Conservation (phyloP, 1,140 invertebrate species). For the Bombus fervidus region DNA sequence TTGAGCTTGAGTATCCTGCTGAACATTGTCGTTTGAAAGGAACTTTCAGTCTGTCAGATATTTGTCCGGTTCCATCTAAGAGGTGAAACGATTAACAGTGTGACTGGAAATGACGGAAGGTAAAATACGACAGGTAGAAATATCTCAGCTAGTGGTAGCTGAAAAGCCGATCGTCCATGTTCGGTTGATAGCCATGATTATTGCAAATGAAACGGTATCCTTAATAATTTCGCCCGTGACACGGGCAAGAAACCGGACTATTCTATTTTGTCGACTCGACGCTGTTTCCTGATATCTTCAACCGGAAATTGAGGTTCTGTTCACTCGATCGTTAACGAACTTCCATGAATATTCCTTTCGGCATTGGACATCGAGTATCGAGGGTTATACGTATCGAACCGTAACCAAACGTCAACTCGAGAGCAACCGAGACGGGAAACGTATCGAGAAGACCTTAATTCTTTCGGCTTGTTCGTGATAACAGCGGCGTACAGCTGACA, state of each 20-base stretch:
- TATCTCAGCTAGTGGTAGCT: not conserved
- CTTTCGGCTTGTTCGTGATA: not conserved
- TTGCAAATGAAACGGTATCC: conserved; percentile 2
- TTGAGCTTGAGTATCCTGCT: conserved; percentile 26
- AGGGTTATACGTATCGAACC: not conserved
- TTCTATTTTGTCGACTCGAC: conserved; percentile 6
- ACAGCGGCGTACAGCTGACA: not conserved
- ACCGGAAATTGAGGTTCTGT: conserved; percentile 25
- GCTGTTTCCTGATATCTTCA: not conserved
- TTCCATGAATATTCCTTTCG: conserved; percentile 29
- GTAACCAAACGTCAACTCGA: not conserved
- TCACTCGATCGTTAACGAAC: conserved; percentile 34
- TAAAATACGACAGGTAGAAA: conserved; percentile 15
- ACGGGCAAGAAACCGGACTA: not conserved
- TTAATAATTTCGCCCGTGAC: conserved; percentile 24
- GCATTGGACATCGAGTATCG: not conserved
- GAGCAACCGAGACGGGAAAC: not conserved
- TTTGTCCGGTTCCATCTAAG: conserved; percentile 34
- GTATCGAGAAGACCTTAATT: not conserved
- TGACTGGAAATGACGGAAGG: not conserved
- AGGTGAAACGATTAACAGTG: conserved; percentile 1
- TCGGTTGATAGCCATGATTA: not conserved
- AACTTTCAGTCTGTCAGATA: conserved; percentile 44
- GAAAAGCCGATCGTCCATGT: conserved; percentile 9
- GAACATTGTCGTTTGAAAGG: conserved; percentile 18